Conservation (phyloP, 2,888 invertebrate genomes). For the Pocota personata region DNA sequence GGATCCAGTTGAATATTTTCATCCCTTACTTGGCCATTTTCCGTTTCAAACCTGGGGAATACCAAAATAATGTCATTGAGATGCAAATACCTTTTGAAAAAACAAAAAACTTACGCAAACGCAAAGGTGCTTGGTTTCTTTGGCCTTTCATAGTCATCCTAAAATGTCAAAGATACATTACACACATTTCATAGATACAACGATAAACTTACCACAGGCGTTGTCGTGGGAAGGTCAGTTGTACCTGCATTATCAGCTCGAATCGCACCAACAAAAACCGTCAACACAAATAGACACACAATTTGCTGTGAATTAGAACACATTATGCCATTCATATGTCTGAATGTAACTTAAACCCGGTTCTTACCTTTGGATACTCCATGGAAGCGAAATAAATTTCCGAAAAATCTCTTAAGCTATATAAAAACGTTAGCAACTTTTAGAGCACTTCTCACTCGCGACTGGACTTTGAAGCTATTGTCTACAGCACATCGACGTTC, state of each 20-base stretch:
- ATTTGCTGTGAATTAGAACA: slow-evolving; percentile 28
- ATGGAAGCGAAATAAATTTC: not conserved
- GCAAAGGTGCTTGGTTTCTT: slow-evolving; percentile 71
- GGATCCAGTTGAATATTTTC: slow-evolving; percentile 77
- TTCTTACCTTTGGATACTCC: slow-evolving; percentile 48
- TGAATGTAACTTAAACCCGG: slow-evolving; percentile 1
- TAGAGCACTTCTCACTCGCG: slow-evolving; percentile 61
- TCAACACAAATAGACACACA: slow-evolving; percentile 18
- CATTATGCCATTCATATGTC: not conserved
- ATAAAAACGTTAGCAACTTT: slow-evolving; percentile 36
- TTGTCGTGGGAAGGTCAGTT: not conserved
- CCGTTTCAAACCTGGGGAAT: slow-evolving; percentile 79
- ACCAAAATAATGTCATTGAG: not conserved
- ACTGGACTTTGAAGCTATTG: slow-evolving; percentile 51
- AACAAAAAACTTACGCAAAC: slow-evolving; percentile 76
- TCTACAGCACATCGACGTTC: slow-evolving; percentile 3
- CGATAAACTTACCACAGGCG: slow-evolving; percentile 1
- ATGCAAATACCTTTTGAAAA: not conserved
- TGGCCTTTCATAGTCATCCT: not conserved
- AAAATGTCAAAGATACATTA: slow-evolving; percentile 11
- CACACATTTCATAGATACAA: not conserved
- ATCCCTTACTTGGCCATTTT: slow-evolving; percentile 79
- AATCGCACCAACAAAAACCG: not conserved
- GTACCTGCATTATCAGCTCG: not conserved
- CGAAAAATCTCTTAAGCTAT: not conserved